A percentile compares a stretch with the other conserved stretches of the same genome.
phyloP scores from a whole-genome alignment of 2,888 invertebrate genomes.

The Zhuqinia jingwanae region DNA sequence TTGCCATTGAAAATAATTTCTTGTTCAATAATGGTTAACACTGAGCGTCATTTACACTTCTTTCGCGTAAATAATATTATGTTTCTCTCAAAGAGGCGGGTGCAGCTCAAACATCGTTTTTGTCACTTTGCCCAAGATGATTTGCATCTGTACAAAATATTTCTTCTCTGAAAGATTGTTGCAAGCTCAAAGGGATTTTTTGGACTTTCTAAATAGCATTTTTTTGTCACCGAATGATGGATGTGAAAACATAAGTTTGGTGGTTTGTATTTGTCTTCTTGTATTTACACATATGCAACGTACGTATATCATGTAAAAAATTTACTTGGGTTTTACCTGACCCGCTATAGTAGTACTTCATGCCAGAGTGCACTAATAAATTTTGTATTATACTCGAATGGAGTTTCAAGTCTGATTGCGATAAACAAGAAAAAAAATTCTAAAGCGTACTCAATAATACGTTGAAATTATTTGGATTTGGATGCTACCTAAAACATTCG shows the following conservation, averaged over 20 bases:
- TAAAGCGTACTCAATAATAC: too few relatives aligned
- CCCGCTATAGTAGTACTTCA: not conserved
- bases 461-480: too few relatives aligned
- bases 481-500: too few relatives aligned
- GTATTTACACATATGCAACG: too few relatives aligned
- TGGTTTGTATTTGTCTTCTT: slow-evolving; percentile 27
- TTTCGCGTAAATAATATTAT: slow-evolving; percentile 2
- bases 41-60: not conserved
- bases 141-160: slow-evolving; percentile 59
- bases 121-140: slow-evolving; percentile 68
- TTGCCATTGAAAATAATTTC: slow-evolving; percentile 37
- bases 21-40: not conserved
- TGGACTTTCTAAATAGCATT: slow-evolving; percentile 12
- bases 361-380: not conserved
- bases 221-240: slow-evolving; percentile 48
- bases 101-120: slow-evolving; percentile 35
- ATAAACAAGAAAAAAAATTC: too few relatives aligned
- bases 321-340: not conserved
- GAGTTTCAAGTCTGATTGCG: too few relatives aligned
- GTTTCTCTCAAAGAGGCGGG: slow-evolving; percentile 24
- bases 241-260: slow-evolving; percentile 35
- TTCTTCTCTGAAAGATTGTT: slow-evolving; percentile 45
- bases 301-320: too few relatives aligned
- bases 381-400: not conserved
- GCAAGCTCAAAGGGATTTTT: slow-evolving; percentile 27